Evolutionary conservation across 2,797 vertebrate species (phyloP).

Genomic region (Cyprinodon diabolis): DNA sequence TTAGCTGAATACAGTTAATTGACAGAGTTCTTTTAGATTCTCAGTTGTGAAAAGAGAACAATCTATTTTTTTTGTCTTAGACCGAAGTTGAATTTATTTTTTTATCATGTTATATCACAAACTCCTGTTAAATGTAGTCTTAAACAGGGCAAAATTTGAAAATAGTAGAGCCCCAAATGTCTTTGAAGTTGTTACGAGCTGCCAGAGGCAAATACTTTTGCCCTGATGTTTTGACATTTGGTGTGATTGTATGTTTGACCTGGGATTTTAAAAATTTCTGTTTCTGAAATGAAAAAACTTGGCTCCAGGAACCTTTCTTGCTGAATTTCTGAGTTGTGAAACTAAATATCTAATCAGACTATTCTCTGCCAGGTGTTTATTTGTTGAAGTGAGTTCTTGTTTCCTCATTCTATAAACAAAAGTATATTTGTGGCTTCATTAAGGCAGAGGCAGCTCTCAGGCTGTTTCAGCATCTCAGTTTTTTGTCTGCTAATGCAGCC

Average conservation of each 20-base stretch:
- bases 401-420: not conserved
- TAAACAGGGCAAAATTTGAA: too few species aligned
- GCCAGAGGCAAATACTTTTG: not conserved
- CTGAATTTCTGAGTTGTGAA: not conserved
- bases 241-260: not conserved
- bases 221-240: not conserved
- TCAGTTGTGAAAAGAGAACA: too few species aligned
- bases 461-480: not conserved
- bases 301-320: not conserved
- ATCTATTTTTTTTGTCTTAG: too few species aligned
- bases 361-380: not conserved
- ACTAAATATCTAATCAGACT: not conserved
- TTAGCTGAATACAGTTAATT: too few species aligned
- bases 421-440: not conserved
- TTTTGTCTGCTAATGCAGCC: not conserved
- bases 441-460: not conserved
- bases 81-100: too few species aligned
- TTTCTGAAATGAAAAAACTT: not conserved
- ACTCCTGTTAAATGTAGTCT: too few species aligned
- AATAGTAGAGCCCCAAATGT: too few species aligned
- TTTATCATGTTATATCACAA: too few species aligned
- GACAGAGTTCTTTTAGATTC: too few species aligned
- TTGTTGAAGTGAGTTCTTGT: not conserved
- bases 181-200: not conserved
- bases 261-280: not conserved